A percentile compares a stretch with the other conserved stretches of the same genome.
Evolutionary conservation across 1,140 invertebrate genomes (phyloP).

Genomic region (Pseudomyrmex gracilis): DNA sequence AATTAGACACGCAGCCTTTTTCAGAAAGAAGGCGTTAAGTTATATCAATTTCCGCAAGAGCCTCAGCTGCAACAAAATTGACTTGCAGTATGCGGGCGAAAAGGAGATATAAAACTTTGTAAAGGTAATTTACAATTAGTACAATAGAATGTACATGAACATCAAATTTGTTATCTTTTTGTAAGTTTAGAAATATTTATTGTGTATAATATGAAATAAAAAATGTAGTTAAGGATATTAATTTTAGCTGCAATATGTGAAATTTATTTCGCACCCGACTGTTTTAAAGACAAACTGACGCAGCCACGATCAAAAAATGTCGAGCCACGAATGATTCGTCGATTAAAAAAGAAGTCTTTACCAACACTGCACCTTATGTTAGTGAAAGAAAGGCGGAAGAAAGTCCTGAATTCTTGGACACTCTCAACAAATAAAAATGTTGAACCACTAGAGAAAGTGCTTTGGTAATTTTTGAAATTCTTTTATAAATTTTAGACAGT

Average conservation of each 20-base stretch:
- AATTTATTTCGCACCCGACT: not conserved
- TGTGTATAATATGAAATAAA: not conserved
- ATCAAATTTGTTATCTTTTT: not conserved
- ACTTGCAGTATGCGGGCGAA: not conserved
- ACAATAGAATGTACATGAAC: not conserved
- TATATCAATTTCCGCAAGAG: not conserved
- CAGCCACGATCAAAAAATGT: not conserved
- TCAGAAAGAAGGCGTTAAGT: not conserved
- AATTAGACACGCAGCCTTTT: not conserved
- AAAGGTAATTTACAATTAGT: not conserved
- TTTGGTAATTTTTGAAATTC: not conserved
- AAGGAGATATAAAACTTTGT: not conserved
- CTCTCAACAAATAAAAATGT: not conserved
- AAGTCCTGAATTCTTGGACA: not conserved
- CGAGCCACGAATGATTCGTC: not conserved
- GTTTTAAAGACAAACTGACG: not conserved
- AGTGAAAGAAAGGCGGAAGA: not conserved
- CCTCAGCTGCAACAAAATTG: not conserved
- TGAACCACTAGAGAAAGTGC: not conserved
- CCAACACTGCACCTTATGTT: not conserved
- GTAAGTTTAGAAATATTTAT: not conserved
- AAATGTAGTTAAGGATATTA: not conserved
- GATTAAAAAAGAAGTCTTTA: not conserved
- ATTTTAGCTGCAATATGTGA: slow-evolving; percentile 10
- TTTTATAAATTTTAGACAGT: not conserved